Conservation (phyloP, 2,888 invertebrate species). For the Electrophaes corylata region DNA sequence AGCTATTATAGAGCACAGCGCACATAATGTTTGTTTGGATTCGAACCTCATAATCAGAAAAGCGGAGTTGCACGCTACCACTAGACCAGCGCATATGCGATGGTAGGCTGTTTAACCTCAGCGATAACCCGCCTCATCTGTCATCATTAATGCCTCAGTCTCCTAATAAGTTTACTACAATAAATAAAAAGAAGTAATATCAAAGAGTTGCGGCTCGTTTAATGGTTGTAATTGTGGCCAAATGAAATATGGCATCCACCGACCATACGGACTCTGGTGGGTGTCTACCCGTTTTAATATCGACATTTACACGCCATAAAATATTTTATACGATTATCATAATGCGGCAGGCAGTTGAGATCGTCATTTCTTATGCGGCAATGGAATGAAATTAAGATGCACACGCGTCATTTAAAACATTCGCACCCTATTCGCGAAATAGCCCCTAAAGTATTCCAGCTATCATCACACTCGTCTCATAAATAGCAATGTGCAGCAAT, state of each 20-base stretch:
- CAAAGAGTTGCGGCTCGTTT: slow-evolving; percentile 80
- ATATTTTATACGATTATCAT: slow-evolving; percentile 74
- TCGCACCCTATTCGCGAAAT: slow-evolving; percentile 59
- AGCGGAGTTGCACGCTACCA: too few relatives aligned
- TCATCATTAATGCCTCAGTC: slow-evolving; percentile 82
- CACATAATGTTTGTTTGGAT: too few relatives aligned
- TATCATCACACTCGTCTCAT: slow-evolving; percentile 56
- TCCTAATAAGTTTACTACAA: slow-evolving; percentile 82
- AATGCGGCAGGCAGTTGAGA: slow-evolving; percentile 59
- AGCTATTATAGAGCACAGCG: too few relatives aligned
- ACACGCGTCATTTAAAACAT: slow-evolving; percentile 55
- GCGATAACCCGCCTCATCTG: slow-evolving; percentile 75
- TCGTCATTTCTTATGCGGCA: slow-evolving; percentile 59
- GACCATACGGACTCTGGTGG: slow-evolving; percentile 67
- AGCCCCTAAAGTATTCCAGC: slow-evolving; percentile 53
- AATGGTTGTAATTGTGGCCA: slow-evolving; percentile 81
- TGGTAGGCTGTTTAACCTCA: slow-evolving; percentile 26
- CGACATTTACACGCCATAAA: slow-evolving; percentile 79
- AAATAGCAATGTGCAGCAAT: slow-evolving; percentile 51
- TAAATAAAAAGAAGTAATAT: slow-evolving; percentile 76
- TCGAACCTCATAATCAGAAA: too few relatives aligned
- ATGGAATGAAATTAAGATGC: slow-evolving; percentile 47
- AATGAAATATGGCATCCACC: slow-evolving; percentile 76
- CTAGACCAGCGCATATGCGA: not conserved
- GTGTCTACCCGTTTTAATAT: slow-evolving; percentile 75